Percentiles rank a stretch among this genome's conserved stretches.
Conservation (phyloP, 2,113 vertebrate genomes). For the Phycodurus eques region DNA sequence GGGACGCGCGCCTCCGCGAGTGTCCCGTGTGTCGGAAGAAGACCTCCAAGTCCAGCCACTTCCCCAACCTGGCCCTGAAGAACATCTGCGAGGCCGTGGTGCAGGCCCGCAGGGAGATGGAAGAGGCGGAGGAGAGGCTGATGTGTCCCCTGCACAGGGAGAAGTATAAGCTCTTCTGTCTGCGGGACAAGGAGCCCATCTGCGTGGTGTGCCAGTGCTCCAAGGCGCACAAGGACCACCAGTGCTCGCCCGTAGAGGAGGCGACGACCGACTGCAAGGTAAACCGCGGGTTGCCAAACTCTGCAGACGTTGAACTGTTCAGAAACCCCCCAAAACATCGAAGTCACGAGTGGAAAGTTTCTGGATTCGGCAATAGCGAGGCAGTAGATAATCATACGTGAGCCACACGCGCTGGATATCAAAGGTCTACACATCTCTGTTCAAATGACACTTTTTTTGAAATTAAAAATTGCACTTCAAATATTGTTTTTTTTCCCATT, state of each 20-base stretch:
- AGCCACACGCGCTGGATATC: too few species aligned
- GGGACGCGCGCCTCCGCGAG: constrained; percentile 47
- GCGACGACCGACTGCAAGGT: constrained; percentile 71
- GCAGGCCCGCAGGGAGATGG: constrained; percentile 34
- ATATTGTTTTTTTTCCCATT: too few species aligned
- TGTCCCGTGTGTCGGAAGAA: constrained; percentile 69
- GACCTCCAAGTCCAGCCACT: constrained; percentile 49
- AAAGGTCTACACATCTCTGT: too few species aligned
- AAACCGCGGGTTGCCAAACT: not conserved
- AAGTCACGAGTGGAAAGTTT: not conserved
- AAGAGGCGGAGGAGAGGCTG: constrained; percentile 28
- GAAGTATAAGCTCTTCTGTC: constrained; percentile 71
- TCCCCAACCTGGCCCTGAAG: constrained; percentile 68
- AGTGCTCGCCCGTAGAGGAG: constrained; percentile 64
- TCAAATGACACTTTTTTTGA: too few species aligned
- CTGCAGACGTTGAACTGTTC: not conserved
- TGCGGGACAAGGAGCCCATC: constrained; percentile 67
- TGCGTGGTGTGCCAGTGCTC: constrained; percentile 72
- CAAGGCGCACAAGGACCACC: constrained; percentile 66
- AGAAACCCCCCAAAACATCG: not conserved
- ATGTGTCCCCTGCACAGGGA: constrained; percentile 65
- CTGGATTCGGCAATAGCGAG: not conserved
- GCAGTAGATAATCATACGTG: too few species aligned
- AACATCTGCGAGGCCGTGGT: constrained; percentile 70
- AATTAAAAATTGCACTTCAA: too few species aligned